Conservation (phyloP, 2,113 vertebrate species). For the Chloropsis hardwickii region DNA sequence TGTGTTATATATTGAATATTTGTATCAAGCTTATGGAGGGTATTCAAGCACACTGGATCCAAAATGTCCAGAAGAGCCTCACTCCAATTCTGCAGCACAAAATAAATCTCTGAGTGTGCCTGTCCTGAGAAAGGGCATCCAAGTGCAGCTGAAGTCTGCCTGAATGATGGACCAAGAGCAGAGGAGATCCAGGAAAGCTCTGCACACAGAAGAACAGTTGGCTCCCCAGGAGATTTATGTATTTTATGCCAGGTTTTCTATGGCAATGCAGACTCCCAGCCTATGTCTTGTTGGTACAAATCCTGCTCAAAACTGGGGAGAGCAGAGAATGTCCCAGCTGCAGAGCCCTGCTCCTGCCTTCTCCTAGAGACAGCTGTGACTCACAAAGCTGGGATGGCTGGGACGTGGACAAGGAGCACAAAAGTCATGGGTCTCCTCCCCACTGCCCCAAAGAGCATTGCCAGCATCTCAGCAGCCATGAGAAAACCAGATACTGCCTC, state of each 20-base stretch:
- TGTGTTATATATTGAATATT: background rate
- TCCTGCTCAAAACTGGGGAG: background rate
- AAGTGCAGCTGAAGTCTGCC: background rate
- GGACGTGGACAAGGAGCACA: background rate
- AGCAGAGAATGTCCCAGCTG: background rate
- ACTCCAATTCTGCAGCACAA: background rate
- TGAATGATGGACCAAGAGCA: background rate
- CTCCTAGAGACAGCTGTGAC: background rate
- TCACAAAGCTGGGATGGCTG: background rate
- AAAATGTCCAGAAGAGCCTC: background rate
- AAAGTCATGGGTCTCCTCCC: background rate
- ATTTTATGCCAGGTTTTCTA: background rate
- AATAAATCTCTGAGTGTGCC: background rate
- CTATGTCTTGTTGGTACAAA: background rate
- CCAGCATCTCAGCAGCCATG: background rate
- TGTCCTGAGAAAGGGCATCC: background rate
- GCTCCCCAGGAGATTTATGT: background rate
- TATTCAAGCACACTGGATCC: background rate
- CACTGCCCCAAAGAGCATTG: background rate
- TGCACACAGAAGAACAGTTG: background rate
- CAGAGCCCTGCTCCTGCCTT: background rate
- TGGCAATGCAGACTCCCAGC: background rate
- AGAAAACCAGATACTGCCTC: background rate
- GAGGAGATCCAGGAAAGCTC: background rate
- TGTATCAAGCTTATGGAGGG: background rate